These are phyloP conservation scores for Peromyscus polionotus DNA, from an alignment of 2,113 vertebrate species.

Conservation along the genomic window DNA sequence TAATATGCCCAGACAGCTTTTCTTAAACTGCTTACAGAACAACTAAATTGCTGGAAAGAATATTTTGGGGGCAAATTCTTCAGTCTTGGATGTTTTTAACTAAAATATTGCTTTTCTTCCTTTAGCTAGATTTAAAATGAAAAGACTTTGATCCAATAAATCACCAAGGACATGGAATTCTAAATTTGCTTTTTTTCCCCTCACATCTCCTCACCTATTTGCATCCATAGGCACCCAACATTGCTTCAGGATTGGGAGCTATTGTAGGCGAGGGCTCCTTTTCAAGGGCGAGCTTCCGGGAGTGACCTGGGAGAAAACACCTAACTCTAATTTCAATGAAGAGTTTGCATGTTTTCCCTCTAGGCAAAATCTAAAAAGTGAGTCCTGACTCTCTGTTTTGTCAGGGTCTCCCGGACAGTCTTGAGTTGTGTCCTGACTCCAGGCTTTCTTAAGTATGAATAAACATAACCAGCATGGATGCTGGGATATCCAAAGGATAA, in stretches of 20 bases:
- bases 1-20: not conserved
- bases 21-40: slow-evolving; percentile 24
- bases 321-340: slow-evolving; percentile 9
- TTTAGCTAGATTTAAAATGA: slow-evolving; percentile 60
- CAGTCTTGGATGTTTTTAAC: slow-evolving; percentile 27
- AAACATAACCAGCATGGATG: not conserved
- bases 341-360: not conserved
- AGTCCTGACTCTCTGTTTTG: not conserved
- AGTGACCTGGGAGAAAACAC: not conserved
- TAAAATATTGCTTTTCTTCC: slow-evolving; percentile 49
- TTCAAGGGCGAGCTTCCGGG: not conserved
- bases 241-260: not conserved
- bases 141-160: not conserved
- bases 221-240: not conserved
- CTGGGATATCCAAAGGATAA: not conserved
- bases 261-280: too few species aligned
- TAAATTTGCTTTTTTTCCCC: not conserved
- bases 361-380: not conserved
- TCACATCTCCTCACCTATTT: slow-evolving; percentile 5
- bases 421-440: not conserved
- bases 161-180: not conserved
- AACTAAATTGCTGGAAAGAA: slow-evolving; percentile 54
- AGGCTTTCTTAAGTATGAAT: not conserved
- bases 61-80: slow-evolving; percentile 14
- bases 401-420: not conserved